phyloP scores from a whole-genome alignment of 2,888 invertebrate species.

The Scotopteryx bipunctaria region DNA sequence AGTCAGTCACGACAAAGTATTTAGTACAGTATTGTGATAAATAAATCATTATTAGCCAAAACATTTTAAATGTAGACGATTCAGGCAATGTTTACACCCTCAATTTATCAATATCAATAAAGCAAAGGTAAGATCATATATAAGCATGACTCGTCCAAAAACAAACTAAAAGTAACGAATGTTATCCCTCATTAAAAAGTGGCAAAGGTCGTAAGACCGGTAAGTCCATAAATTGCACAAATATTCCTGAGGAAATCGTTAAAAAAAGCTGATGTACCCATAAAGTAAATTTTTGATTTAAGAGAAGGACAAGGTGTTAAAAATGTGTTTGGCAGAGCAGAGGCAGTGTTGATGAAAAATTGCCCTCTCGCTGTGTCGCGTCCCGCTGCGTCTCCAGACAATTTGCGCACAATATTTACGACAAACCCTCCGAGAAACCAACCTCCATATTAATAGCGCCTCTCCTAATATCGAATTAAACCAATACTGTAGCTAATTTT shows the following conservation, averaged over 20 bases:
- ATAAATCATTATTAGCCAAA: too few species aligned
- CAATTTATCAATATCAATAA: too few species aligned
- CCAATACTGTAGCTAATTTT: constrained; percentile 60
- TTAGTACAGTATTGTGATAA: too few species aligned
- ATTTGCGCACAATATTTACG: constrained; percentile 79
- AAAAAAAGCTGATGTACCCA: constrained; percentile 61
- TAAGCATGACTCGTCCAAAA: neutral
- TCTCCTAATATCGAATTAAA: constrained; percentile 61
- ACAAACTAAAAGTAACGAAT: neutral
- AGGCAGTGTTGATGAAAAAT: constrained; percentile 77
- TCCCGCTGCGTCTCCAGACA: constrained; percentile 74
- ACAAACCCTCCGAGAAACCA: constrained; percentile 70
- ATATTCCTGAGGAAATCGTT: constrained; percentile 33
- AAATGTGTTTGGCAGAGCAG: constrained; percentile 77
- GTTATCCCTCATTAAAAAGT: constrained; percentile 23
- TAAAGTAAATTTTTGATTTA: constrained; percentile 78
- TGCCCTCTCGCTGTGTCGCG: constrained; percentile 76
- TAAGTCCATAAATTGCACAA: constrained; percentile 27
- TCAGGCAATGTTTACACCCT: too few species aligned
- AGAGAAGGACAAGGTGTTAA: constrained; percentile 75
- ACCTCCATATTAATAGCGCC: constrained; percentile 64
- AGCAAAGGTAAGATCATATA: too few species aligned
- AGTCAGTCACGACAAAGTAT: too few species aligned
- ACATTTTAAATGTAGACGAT: too few species aligned
- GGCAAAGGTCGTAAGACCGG: constrained; percentile 22